Evolutionary conservation across 2,113 vertebrate species (phyloP).

Genomic region (Clupea harengus): DNA sequence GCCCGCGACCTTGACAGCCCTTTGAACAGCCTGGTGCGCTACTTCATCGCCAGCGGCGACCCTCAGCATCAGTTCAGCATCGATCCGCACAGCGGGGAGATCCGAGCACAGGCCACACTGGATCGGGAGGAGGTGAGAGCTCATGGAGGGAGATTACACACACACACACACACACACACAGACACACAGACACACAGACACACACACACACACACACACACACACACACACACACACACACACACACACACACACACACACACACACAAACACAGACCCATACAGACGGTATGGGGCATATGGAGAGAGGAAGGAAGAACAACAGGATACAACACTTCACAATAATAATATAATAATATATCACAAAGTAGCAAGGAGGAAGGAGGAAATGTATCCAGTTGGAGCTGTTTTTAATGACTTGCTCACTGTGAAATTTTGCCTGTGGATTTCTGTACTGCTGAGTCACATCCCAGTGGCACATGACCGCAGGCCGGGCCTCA

Average conservation of each 20-base stretch:
- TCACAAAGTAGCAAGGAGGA: not conserved
- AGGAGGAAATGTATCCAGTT: not conserved
- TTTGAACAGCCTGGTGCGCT: conserved; percentile 82
- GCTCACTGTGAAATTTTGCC: not conserved
- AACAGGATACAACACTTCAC: too few relatives aligned
- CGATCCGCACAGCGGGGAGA: conserved; percentile 79
- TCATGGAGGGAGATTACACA: not conserved
- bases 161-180: not conserved
- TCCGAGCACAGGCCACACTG: conserved; percentile 77
- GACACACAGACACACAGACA: not conserved
- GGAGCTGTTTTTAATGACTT: not conserved
- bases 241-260: not conserved
- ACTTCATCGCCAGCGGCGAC: conserved; percentile 85
- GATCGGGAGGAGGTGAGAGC: conserved; percentile 89
- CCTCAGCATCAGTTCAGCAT: conserved; percentile 80
- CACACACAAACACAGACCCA: not conserved
- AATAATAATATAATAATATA: too few relatives aligned
- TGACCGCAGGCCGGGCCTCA: not conserved
- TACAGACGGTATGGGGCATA: not conserved
- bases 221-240: not conserved
- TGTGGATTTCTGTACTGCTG: not conserved
- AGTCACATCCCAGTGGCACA: not conserved
- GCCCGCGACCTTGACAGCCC: conserved; percentile 86
- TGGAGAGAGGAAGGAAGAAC: too few relatives aligned
- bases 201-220: not conserved